Evolutionary conservation across 2,888 invertebrate species (phyloP).

Genomic region (Ophonus ardosiacus): DNA sequence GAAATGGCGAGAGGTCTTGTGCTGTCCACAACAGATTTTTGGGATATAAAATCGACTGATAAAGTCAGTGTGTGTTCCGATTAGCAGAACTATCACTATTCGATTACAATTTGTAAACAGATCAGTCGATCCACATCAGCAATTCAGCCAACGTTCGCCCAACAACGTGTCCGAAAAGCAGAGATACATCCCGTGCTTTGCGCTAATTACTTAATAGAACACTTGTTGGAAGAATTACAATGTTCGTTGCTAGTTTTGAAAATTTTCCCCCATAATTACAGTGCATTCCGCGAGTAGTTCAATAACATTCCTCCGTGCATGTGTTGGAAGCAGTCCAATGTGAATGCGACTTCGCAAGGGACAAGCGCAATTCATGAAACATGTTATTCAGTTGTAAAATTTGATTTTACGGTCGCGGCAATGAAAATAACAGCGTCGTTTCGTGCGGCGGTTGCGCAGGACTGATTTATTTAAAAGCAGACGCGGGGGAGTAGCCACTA

Average conservation of each 20-base stretch:
- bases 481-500: not conserved
- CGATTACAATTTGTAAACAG: not conserved
- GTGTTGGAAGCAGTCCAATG: not conserved
- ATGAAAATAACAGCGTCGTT: slow-evolving; percentile 61
- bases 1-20: no score
- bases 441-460: slow-evolving; percentile 25
- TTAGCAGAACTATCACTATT: not conserved
- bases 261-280: not conserved
- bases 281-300: slow-evolving; percentile 43
- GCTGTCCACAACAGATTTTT: no score
- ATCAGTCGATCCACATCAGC: not conserved
- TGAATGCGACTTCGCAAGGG: not conserved
- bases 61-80: not conserved
- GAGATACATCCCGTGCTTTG: not conserved
- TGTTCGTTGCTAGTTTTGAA: not conserved
- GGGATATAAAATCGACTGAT: no score
- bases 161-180: not conserved
- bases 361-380: slow-evolving; percentile 56
- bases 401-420: slow-evolving; percentile 59
- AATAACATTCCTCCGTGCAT: slow-evolving; percentile 40
- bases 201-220: slow-evolving; percentile 41
- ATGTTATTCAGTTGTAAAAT: slow-evolving; percentile 64
- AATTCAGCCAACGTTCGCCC: not conserved
- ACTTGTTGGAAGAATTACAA: slow-evolving; percentile 38
- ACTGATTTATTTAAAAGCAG: slow-evolving; percentile 46